These are phyloP conservation scores for Drosophila atripex DNA, from an alignment of 2,888 invertebrate genomes.

Conservation along the genomic window DNA sequence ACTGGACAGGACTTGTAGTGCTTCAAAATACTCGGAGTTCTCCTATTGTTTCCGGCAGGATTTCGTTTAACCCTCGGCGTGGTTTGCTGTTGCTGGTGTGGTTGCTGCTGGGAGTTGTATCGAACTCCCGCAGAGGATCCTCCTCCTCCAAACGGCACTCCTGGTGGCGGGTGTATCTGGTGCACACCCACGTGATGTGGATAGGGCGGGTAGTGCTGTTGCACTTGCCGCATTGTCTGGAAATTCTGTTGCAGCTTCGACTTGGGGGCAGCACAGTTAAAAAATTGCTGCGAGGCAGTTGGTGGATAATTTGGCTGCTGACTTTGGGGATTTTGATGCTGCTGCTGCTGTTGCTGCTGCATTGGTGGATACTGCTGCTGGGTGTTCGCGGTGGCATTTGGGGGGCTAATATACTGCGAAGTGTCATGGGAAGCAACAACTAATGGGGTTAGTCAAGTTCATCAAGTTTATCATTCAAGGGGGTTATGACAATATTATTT, in stretches of 20 bases:
- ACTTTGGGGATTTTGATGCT: slow-evolving; percentile 31
- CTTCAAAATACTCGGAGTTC: slow-evolving; percentile 86
- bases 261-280: slow-evolving; percentile 84
- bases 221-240: slow-evolving; percentile 83
- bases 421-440: slow-evolving; percentile 74
- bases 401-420: slow-evolving; percentile 69
- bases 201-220: slow-evolving; percentile 84
- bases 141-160: slow-evolving; percentile 69
- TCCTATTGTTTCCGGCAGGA: slow-evolving; percentile 81
- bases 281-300: slow-evolving; percentile 72
- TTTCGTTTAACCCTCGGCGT: slow-evolving; percentile 67
- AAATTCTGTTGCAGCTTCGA: slow-evolving; percentile 83
- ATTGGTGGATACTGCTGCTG: slow-evolving; percentile 50
- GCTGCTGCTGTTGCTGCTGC: slow-evolving; percentile 34
- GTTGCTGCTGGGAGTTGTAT: slow-evolving; percentile 11
- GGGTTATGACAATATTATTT: slow-evolving; percentile 18
- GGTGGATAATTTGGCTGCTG: slow-evolving; percentile 53
- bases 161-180: slow-evolving; percentile 80
- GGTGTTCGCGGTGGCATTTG: slow-evolving; percentile 23
- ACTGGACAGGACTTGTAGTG: slow-evolving; percentile 92
- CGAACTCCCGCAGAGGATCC: slow-evolving; percentile 57
- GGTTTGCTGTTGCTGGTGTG: slow-evolving; percentile 12
- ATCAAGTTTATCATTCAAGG: slow-evolving; percentile 16
- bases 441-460: slow-evolving; percentile 66
- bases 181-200: slow-evolving; percentile 84